Evolutionary conservation across 2,113 vertebrate species (phyloP).

Genomic region (Serinus canaria): DNA sequence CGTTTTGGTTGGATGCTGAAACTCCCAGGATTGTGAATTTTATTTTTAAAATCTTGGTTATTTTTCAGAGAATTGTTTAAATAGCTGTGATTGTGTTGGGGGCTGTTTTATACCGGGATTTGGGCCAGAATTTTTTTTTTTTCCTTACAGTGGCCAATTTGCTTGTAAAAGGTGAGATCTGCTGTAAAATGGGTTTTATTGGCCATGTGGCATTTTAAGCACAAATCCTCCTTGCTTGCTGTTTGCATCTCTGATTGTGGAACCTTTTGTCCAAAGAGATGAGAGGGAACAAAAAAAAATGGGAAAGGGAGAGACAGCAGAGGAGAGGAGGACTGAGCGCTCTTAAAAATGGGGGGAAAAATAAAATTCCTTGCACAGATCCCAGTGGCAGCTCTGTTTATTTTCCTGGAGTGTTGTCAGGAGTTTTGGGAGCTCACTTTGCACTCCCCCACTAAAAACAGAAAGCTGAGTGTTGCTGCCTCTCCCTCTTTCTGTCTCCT

Average conservation of each 20-base stretch:
- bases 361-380: background rate
- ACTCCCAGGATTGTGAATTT: background rate
- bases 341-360: background rate
- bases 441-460: background rate
- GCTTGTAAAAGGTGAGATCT: conserved; percentile 57
- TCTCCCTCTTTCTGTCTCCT: background rate
- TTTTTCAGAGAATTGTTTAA: conserved; percentile 9
- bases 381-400: conserved; percentile 22
- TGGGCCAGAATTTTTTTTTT: background rate
- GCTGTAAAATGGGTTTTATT: conserved; percentile 61
- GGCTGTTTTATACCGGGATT: background rate
- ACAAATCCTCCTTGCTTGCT: conserved; percentile 21
- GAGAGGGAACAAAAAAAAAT: background rate
- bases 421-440: conserved; percentile 23
- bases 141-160: conserved; percentile 16
- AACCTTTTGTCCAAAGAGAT: conserved; percentile 55
- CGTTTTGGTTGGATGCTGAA: background rate
- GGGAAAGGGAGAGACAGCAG: background rate
- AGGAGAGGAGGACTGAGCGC: background rate
- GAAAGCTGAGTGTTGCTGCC: background rate
- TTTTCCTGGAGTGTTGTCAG: background rate
- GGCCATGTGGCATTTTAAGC: conserved; percentile 59
- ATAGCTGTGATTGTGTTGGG: background rate
- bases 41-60: background rate
- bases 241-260: conserved; percentile 26